These are phyloP conservation scores for Eudemis profundana DNA, from an alignment of 2,888 invertebrate species.

Conservation along the genomic window DNA sequence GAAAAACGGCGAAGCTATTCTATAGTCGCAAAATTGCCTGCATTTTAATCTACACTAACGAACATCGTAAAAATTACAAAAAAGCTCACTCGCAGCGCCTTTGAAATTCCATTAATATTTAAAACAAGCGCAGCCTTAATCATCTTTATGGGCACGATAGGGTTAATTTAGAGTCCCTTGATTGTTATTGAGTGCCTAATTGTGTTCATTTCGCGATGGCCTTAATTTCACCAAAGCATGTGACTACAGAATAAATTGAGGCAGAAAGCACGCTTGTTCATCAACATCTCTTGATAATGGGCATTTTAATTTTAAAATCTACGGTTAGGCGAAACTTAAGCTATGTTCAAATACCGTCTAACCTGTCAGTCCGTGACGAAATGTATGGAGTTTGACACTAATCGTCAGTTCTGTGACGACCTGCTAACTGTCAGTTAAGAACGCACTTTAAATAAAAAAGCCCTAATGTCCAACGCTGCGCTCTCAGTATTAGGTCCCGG, in stretches of 20 bases:
- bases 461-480: too few relatives aligned
- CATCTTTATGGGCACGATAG: slow-evolving; percentile 9
- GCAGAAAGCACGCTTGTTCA: background rate
- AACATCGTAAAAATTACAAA: slow-evolving; percentile 14
- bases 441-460: too few relatives aligned
- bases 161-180: slow-evolving; percentile 25
- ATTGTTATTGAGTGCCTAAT: slow-evolving; percentile 34
- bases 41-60: slow-evolving; percentile 18
- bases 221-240: slow-evolving; percentile 23
- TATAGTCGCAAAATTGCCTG: slow-evolving; percentile 5
- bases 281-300: too few relatives aligned
- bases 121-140: slow-evolving; percentile 15
- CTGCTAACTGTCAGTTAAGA: too few relatives aligned
- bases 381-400: too few relatives aligned
- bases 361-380: too few relatives aligned
- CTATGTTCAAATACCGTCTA: too few relatives aligned
- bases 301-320: too few relatives aligned
- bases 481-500: too few relatives aligned
- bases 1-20: background rate
- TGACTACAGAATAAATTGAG: slow-evolving; percentile 1
- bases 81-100: background rate
- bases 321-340: too few relatives aligned
- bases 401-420: too few relatives aligned
- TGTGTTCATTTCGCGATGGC: slow-evolving; percentile 26
- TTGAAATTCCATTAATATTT: slow-evolving; percentile 13